Evolutionary conservation across 2,888 invertebrate genomes (phyloP).

Genomic region (Protophormia terraenovae): DNA sequence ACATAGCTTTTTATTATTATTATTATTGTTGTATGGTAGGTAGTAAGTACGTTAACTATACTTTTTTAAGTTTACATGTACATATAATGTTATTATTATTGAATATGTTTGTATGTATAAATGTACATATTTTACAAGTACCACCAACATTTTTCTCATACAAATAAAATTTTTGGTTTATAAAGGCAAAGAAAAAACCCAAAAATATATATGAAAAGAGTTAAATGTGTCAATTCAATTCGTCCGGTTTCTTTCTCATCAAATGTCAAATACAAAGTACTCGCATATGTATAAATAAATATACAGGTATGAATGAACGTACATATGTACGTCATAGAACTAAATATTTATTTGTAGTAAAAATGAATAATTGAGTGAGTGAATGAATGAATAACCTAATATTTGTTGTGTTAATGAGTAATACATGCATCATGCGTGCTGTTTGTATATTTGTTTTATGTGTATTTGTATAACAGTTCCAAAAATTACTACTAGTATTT

Average conservation of each 20-base stretch:
- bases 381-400: slow-evolving; percentile 27
- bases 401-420: slow-evolving; percentile 10
- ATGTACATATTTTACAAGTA: neutral
- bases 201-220: slow-evolving; percentile 1
- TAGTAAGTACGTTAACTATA: neutral
- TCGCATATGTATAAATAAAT: too few relatives aligned
- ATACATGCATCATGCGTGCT: neutral
- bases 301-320: neutral
- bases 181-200: neutral
- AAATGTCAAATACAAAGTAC: slow-evolving; percentile 35
- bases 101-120: too few relatives aligned
- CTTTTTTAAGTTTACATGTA: neutral
- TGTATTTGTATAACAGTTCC: slow-evolving; percentile 9
- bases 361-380: neutral
- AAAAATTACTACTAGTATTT: neutral
- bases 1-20: slow-evolving; percentile 6
- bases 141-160: slow-evolving; percentile 20
- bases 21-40: neutral
- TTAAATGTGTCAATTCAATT: slow-evolving; percentile 60
- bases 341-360: neutral
- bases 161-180: neutral
- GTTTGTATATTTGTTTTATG: too few relatives aligned
- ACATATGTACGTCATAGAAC: neutral
- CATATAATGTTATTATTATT: slow-evolving; percentile 19
- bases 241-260: slow-evolving; percentile 42